phyloP scores from a whole-genome alignment of 2,888 invertebrate genomes.

The Pristionchus japonicus region DNA sequence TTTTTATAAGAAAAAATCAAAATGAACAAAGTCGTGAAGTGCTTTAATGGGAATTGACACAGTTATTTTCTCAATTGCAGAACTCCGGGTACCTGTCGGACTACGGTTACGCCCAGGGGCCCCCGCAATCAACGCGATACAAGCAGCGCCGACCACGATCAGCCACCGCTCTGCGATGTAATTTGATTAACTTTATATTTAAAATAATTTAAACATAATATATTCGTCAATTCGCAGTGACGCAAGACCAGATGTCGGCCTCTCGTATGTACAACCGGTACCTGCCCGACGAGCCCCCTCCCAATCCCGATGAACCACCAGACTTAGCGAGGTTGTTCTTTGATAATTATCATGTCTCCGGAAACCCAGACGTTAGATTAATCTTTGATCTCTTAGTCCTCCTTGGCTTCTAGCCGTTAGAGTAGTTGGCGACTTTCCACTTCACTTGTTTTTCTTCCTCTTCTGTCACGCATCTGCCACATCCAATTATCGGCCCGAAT shows the following conservation, averaged over 20 bases:
- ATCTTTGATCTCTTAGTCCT: neutral
- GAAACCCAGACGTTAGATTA: no score
- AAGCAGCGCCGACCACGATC: slow-evolving; percentile 62
- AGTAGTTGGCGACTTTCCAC: neutral
- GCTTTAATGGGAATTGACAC: no score
- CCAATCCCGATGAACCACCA: slow-evolving; percentile 36
- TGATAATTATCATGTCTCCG: no score
- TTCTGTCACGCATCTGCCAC: neutral
- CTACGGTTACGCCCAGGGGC: slow-evolving; percentile 59
- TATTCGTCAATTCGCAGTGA: slow-evolving; percentile 54
- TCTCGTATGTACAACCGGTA: slow-evolving; percentile 51
- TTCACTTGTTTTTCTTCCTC: neutral
- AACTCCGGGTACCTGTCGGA: slow-evolving; percentile 64
- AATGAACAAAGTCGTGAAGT: neutral
- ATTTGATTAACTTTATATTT: neutral
- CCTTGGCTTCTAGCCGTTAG: neutral
- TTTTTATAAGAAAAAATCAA: neutral
- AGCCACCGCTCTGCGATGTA: slow-evolving; percentile 67
- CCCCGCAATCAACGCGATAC: slow-evolving; percentile 53
- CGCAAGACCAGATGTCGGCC: slow-evolving; percentile 61
- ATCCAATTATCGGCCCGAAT: slow-evolving; percentile 1
- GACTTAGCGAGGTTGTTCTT: slow-evolving; percentile 28
- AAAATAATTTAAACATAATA: neutral
- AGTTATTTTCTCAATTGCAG: slow-evolving; percentile 48
- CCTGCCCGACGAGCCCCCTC: slow-evolving; percentile 40